Evolutionary conservation across 2,113 vertebrate genomes (phyloP).

Genomic region (Polypterus bichir): DNA sequence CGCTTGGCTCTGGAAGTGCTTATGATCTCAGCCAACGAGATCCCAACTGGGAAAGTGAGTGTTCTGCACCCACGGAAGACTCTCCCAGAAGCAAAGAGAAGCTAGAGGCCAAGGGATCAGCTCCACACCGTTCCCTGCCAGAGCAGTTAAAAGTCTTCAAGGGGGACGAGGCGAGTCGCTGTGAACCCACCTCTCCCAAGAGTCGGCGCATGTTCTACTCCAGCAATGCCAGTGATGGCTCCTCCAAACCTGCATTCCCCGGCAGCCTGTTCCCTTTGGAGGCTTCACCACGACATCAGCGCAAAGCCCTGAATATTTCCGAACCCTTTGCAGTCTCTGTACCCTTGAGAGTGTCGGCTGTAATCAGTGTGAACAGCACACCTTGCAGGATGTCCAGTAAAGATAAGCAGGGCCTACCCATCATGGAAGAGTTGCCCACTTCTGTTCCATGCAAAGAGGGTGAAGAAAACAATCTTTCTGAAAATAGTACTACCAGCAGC

Average conservation of each 20-base stretch:
- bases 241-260: constrained; percentile 57
- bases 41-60: constrained; percentile 62
- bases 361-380: constrained; percentile 90
- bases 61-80: constrained; percentile 51
- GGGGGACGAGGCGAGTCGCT: constrained; percentile 57
- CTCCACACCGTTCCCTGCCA: constrained; percentile 49
- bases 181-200: constrained; percentile 70
- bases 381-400: constrained; percentile 66
- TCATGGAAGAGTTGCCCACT: constrained; percentile 44
- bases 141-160: constrained; percentile 93
- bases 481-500: constrained; percentile 17
- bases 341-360: constrained; percentile 76
- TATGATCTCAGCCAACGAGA: constrained; percentile 71
- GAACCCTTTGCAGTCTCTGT: constrained; percentile 90
- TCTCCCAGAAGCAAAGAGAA: constrained; percentile 32
- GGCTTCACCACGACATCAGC: constrained; percentile 78
- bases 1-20: constrained; percentile 61
- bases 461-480: constrained; percentile 26
- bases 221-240: constrained; percentile 48
- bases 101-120: constrained; percentile 23
- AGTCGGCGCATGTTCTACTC: constrained; percentile 83
- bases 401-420: constrained; percentile 55
- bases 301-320: constrained; percentile 87
- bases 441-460: constrained; percentile 22
- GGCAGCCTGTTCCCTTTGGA: constrained; percentile 83